A percentile compares a stretch with the other conserved stretches of the same genome.
Conservation (phyloP, 2,888 invertebrate genomes). For the Polietes domitor region DNA sequence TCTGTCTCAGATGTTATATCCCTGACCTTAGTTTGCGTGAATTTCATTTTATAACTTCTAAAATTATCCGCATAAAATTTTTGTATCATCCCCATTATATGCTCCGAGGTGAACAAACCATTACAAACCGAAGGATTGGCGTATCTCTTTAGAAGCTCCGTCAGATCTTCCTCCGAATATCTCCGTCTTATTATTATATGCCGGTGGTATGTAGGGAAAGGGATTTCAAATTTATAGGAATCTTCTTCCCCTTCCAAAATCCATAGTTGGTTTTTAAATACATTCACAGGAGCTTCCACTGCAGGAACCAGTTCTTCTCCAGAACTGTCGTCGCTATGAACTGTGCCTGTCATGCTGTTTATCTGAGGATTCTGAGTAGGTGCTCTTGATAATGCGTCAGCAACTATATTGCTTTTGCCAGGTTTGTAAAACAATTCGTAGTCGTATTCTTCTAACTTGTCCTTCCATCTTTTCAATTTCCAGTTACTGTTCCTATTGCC, state of each 20-base stretch:
- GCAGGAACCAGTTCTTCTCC: slow-evolving; percentile 33
- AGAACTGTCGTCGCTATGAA: slow-evolving; percentile 50
- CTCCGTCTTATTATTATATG: slow-evolving; percentile 32
- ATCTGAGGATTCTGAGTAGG: slow-evolving; percentile 14
- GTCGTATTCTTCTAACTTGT: slow-evolving; percentile 24
- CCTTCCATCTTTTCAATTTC: slow-evolving; percentile 43
- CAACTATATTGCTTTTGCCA: slow-evolving; percentile 19
- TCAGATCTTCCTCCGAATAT: slow-evolving; percentile 42
- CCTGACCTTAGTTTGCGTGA: slow-evolving; percentile 23
- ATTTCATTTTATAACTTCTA: slow-evolving; percentile 16
- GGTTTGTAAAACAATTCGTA: slow-evolving; percentile 2
- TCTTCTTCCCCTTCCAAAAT: background rate
- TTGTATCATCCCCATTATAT: slow-evolving; percentile 55
- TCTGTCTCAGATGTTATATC: slow-evolving; percentile 16
- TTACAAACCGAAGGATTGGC: slow-evolving; percentile 52
- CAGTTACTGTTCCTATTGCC: slow-evolving; percentile 42
- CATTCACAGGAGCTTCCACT: slow-evolving; percentile 44
- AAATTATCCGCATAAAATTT: slow-evolving; percentile 47
- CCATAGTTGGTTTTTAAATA: slow-evolving; percentile 46
- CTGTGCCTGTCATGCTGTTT: slow-evolving; percentile 29
- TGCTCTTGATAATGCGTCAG: slow-evolving; percentile 45
- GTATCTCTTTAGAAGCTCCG: slow-evolving; percentile 40
- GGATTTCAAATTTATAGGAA: slow-evolving; percentile 40
- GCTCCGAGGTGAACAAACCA: slow-evolving; percentile 45
- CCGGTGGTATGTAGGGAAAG: slow-evolving; percentile 41